Conservation (phyloP, 2,113 vertebrate species). For the Leucopsar rothschildi region DNA sequence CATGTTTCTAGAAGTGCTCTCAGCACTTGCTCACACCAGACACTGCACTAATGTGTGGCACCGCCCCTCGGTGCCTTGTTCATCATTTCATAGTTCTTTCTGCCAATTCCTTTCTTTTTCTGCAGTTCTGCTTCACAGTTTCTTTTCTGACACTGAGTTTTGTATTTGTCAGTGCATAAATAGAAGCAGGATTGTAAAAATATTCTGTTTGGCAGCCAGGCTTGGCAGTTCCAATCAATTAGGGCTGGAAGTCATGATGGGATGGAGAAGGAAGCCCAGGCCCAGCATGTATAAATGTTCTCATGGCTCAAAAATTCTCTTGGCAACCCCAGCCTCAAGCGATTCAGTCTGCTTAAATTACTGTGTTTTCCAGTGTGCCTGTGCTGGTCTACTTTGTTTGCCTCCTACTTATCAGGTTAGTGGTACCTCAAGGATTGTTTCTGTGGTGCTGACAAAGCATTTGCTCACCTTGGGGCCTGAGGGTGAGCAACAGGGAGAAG, state of each 20-base stretch:
- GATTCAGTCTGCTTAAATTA: not conserved
- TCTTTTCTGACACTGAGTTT: not conserved
- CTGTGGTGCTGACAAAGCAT: not conserved
- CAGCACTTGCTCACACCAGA: rapidly evolving
- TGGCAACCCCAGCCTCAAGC: not conserved
- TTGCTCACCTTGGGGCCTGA: not conserved
- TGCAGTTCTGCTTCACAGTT: not conserved
- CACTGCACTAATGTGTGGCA: not conserved
- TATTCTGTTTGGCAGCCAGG: constrained; percentile 54
- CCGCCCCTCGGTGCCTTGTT: not conserved
- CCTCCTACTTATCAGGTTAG: not conserved
- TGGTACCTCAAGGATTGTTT: not conserved
- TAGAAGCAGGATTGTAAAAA: constrained; percentile 45
- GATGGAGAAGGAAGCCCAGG: constrained; percentile 10
- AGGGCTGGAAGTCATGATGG: constrained; percentile 50
- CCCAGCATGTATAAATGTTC: not conserved
- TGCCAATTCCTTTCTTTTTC: not conserved
- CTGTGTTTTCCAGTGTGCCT: constrained; percentile 5
- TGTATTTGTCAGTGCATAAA: constrained; percentile 48
- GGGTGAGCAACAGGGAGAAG: not conserved
- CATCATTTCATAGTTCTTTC: not conserved
- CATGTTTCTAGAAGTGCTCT: not conserved
- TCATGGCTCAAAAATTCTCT: constrained; percentile 57
- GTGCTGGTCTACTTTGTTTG: not conserved
- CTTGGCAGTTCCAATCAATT: constrained; percentile 64